Evolutionary conservation across 1,140 invertebrate genomes (phyloP).

Genomic region (Gonatopus flavifemur): DNA sequence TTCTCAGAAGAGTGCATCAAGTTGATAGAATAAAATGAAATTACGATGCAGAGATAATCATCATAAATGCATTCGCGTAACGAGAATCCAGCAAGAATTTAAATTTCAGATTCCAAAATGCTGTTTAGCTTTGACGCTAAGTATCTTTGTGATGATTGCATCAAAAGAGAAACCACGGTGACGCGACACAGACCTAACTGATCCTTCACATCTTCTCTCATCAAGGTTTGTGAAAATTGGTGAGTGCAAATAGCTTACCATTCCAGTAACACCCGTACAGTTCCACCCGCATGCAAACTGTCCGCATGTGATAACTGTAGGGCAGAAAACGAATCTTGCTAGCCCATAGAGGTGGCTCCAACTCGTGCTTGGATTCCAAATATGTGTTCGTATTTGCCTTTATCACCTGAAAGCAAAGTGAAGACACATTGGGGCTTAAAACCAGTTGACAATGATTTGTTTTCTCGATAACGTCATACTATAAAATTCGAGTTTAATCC

Average conservation of each 20-base stretch:
- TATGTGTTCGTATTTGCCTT: conserved; percentile 89
- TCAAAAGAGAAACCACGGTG: background rate
- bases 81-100: too few species aligned
- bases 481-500: too few species aligned
- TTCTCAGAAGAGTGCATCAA: too few species aligned
- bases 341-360: conserved; percentile 74
- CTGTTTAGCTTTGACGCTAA: background rate
- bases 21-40: too few species aligned
- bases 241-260: conserved; percentile 56
- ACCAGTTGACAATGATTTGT: too few species aligned
- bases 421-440: too few species aligned
- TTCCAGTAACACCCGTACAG: conserved; percentile 74
- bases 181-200: too few species aligned
- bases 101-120: too few species aligned
- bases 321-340: conserved; percentile 75
- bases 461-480: too few species aligned
- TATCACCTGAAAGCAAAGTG: conserved; percentile 70
- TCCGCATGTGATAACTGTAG: conserved; percentile 71
- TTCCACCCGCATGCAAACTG: conserved; percentile 80
- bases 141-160: background rate
- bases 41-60: too few species aligned
- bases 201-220: too few species aligned
- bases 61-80: too few species aligned
- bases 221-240: conserved; percentile 37
- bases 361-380: conserved; percentile 72